These are phyloP conservation scores for Ochlodes sylvanus DNA, from an alignment of 2,888 invertebrate genomes.

Conservation along the genomic window DNA sequence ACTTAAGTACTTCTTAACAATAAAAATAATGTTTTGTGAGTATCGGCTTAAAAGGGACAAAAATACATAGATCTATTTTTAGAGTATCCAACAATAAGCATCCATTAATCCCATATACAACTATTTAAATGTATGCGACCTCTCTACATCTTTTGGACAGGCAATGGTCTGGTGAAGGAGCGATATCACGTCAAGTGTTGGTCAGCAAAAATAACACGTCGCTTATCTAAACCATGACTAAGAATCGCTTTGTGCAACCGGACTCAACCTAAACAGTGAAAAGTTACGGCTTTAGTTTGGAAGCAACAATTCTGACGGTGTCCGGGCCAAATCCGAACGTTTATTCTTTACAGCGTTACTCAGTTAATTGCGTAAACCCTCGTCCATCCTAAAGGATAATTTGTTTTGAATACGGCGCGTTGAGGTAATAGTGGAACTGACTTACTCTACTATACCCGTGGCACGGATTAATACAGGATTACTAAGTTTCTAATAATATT, in stretches of 20 bases:
- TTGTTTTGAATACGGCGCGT: constrained; percentile 67
- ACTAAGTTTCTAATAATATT: no score
- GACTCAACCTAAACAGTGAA: constrained; percentile 50
- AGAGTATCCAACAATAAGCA: no score
- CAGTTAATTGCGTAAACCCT: constrained; percentile 81
- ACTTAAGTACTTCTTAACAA: no score
- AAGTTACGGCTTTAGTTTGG: constrained; percentile 54
- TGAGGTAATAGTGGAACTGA: constrained; percentile 21
- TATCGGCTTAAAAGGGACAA: no score
- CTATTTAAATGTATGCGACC: no score
- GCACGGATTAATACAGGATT: no score
- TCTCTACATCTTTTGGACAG: no score
- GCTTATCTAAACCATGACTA: constrained; percentile 4
- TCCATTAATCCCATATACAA: no score
- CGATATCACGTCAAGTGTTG: no score
- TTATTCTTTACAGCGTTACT: constrained; percentile 77
- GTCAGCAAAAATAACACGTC: not conserved
- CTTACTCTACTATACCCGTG: not conserved
- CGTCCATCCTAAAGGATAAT: constrained; percentile 79
- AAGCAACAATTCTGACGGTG: constrained; percentile 51
- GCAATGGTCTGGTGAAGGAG: no score
- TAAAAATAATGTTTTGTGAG: no score
- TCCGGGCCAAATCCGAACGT: constrained; percentile 65
- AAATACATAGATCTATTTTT: no score
- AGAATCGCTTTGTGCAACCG: constrained; percentile 35